Evolutionary conservation across 2,113 vertebrate species (phyloP).

Genomic region (Trichomycterus rosablanca): DNA sequence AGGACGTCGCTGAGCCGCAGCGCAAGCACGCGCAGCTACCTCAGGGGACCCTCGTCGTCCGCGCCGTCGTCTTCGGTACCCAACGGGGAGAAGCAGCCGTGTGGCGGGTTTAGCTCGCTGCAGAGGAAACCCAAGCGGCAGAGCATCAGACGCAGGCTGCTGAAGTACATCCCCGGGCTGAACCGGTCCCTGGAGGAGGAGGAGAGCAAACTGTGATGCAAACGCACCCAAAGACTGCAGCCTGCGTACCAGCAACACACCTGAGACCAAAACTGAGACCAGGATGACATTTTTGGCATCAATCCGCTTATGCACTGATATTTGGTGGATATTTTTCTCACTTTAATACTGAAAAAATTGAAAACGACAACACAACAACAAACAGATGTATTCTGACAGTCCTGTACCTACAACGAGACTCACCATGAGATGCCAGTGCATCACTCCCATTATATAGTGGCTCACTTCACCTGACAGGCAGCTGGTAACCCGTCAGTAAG

Average conservation of each 20-base stretch:
- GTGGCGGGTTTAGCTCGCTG: conserved; percentile 54
- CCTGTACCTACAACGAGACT: too few relatives aligned
- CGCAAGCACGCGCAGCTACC: conserved; percentile 79
- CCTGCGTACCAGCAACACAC: conserved; percentile 1
- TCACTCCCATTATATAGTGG: too few relatives aligned
- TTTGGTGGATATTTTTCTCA: too few relatives aligned
- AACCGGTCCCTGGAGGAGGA: conserved; percentile 91
- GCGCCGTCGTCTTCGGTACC: conserved; percentile 4
- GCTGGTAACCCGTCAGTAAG: too few relatives aligned
- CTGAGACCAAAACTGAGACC: too few relatives aligned
- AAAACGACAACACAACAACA: too few relatives aligned
- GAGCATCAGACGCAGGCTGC: conserved; percentile 82
- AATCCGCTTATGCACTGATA: too few relatives aligned
- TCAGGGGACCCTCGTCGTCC: conserved; percentile 43
- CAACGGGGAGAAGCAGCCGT: conserved; percentile 53
- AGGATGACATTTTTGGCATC: too few relatives aligned
- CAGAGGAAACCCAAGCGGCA: conserved; percentile 81
- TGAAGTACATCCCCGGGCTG: conserved; percentile 93
- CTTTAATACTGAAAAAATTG: too few relatives aligned
- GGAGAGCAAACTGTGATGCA: conserved; percentile 86
- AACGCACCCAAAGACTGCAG: conserved; percentile 5
- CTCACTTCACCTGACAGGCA: too few relatives aligned
- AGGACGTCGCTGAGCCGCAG: conserved; percentile 69
- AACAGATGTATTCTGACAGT: too few relatives aligned
- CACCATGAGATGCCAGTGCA: too few relatives aligned